phyloP scores from a whole-genome alignment of 1,140 invertebrate genomes.

The Hycleus cichorii region DNA sequence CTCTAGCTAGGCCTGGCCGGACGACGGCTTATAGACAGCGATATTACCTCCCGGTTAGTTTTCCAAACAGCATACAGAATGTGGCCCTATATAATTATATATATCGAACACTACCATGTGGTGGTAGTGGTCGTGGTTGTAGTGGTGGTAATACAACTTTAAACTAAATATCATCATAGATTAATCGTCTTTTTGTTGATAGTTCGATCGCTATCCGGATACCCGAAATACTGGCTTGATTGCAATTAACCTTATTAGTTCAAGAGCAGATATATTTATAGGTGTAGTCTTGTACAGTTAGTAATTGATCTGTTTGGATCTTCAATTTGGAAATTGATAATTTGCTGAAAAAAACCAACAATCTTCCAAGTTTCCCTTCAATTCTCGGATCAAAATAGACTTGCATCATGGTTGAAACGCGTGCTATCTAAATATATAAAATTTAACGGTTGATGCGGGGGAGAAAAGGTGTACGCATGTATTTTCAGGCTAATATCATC shows the following conservation, averaged over 20 bases:
- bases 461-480: neutral
- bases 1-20: constrained; percentile 19
- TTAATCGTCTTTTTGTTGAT: no score
- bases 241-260: no score
- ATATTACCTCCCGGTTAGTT: constrained; percentile 12
- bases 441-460: constrained; percentile 1
- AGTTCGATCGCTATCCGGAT: no score
- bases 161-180: no score
- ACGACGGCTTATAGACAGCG: constrained; percentile 9
- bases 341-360: no score
- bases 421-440: constrained; percentile 11
- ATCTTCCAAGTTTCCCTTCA: neutral
- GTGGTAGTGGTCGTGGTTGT: no score
- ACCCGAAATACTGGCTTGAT: no score
- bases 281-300: neutral
- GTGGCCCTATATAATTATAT: constrained; percentile 23
- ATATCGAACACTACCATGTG: no score
- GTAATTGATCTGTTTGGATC: neutral
- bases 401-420: constrained; percentile 9
- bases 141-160: no score
- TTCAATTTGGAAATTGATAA: no score
- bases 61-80: constrained; percentile 5
- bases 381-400: constrained; percentile 8
- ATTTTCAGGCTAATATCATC: neutral
- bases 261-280: neutral